Base-by-base conservation (phyloP, 2,888 invertebrate genomes). In the Yponomeuta plumbellus region DNA sequence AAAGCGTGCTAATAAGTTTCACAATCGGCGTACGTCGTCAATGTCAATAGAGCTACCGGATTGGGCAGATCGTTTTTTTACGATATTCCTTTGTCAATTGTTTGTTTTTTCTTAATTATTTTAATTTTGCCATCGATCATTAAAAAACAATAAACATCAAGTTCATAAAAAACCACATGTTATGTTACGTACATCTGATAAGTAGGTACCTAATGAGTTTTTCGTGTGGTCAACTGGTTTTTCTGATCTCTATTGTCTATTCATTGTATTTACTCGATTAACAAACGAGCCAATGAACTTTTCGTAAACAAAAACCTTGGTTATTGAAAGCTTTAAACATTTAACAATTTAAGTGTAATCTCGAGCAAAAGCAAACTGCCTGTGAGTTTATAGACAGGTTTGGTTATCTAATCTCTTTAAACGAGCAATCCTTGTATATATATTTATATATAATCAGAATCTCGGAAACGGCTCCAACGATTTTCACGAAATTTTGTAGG, bases 171-270 rank as follows among this genome's bases (percentile, higher is more conserved):
- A 34, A 34, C 34, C 34, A 34, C 34, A 34, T 34, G 34, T 34
- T 34, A 1, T 34, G 34, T 34, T 34, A 62, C 62, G 26, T 62
- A 59, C n/a, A 21, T 62, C 13, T 59, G 11, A 58, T 23, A 8
- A 0, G 6, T 34, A 8, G 21, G 21, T 57, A 56, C 6, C 17
- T 56, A 62, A 62, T 62, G 62, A 20, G 6, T 62, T 62, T 23
- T 61, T 62, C n/a, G 8, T 39, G n/a, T 62, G 40, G 40, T 62
- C 39, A 74, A 34, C 8, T 57, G 23, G 74, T 85, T 84, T 85
- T 85, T 83, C 76, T 79, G 69, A 70, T 68, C 72, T 73, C 80
- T 75, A 83, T 85, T 86, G 81, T 86, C 75, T 34, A n/a, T 11
- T 74, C 77, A 78, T 79, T 70, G 76, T 76, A 80, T 83, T 80